These are phyloP conservation scores for Pantherophis alleghaniensis DNA, from an alignment of 2,797 vertebrate species.

Conservation along the genomic window DNA sequence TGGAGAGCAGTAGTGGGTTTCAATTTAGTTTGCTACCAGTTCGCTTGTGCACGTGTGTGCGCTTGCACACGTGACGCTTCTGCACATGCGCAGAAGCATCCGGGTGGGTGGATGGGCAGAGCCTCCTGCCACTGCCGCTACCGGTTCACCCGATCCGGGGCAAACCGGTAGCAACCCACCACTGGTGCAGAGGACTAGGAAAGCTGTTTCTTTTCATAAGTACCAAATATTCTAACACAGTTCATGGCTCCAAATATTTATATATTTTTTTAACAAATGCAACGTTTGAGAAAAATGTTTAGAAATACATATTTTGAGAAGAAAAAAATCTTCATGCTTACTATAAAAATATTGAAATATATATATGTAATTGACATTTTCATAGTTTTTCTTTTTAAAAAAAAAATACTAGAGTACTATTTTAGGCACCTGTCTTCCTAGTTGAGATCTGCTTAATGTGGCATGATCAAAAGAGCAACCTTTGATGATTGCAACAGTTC, in stretches of 20 bases:
- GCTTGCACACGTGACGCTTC: too few relatives aligned
- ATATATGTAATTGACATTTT: too few relatives aligned
- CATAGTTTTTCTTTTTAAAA: too few relatives aligned
- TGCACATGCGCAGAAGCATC: too few relatives aligned
- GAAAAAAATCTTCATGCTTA: not conserved
- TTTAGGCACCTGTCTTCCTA: not conserved
- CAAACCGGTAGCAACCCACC: too few relatives aligned
- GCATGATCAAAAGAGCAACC: not conserved
- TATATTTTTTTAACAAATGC: not conserved
- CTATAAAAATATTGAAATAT: not conserved
- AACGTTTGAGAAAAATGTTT: not conserved
- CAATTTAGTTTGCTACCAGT: too few relatives aligned
- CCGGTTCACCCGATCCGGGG: too few relatives aligned
- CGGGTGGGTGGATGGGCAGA: too few relatives aligned
- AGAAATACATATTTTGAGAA: not conserved
- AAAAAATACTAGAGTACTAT: too few relatives aligned
- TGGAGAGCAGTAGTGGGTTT: too few relatives aligned
- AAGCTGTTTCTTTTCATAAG: not conserved
- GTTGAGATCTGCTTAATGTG: not conserved
- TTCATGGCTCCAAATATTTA: not conserved
- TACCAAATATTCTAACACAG: not conserved
- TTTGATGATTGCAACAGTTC: not conserved
- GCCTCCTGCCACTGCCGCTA: too few relatives aligned
- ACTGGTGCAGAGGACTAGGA: not conserved
- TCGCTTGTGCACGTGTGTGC: too few relatives aligned